phyloP scores from a whole-genome alignment of 2,797 vertebrate species.

The Bradypus variegatus region DNA sequence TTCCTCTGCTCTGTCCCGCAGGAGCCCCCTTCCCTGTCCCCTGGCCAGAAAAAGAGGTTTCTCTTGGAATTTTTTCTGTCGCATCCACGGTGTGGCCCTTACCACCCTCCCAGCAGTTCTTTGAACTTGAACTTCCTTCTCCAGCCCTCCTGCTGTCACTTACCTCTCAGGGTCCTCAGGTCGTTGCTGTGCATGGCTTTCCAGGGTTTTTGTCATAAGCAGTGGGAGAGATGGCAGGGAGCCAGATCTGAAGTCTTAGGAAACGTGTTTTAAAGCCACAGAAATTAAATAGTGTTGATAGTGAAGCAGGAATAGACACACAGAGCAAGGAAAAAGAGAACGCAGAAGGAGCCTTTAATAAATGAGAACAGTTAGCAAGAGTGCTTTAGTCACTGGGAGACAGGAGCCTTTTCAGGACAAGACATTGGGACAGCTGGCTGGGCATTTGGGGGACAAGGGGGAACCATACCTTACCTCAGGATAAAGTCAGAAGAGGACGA shows the following conservation, averaged over 20 bases:
- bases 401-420: neutral
- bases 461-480: neutral
- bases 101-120: neutral
- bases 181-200: neutral
- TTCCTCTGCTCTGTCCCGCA: neutral
- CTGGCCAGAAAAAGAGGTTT: neutral
- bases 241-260: neutral
- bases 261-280: neutral
- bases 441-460: neutral
- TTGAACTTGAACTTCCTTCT: neutral
- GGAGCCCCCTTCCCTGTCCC: neutral
- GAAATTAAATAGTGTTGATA: no score
- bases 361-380: neutral
- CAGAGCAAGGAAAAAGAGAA: neutral
- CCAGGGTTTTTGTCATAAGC: neutral
- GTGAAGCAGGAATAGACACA: neutral
- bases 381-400: neutral
- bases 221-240: neutral
- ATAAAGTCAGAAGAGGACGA: neutral
- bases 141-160: neutral
- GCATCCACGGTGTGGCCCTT: neutral
- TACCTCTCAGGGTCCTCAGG: neutral
- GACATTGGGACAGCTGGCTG: neutral
- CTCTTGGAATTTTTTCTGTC: neutral
- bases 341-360: neutral